These are phyloP conservation scores for Drosophila tsacasi DNA, from an alignment of 1,140 invertebrate genomes.

Conservation along the genomic window DNA sequence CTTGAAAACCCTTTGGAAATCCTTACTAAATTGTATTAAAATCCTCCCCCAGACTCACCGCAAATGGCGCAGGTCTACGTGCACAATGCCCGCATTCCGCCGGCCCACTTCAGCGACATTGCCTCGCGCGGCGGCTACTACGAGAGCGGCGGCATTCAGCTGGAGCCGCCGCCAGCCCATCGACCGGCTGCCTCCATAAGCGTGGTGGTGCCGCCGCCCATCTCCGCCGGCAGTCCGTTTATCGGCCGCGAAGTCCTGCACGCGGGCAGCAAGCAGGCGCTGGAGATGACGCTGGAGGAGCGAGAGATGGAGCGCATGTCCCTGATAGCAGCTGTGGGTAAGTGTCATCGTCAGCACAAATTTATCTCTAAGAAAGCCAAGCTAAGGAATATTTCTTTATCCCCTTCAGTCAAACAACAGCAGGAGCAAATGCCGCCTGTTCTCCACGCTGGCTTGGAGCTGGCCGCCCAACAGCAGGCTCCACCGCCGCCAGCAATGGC, in stretches of 20 bases:
- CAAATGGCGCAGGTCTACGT: constrained; percentile 90
- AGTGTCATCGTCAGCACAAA: neutral
- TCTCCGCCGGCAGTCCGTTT: constrained; percentile 86
- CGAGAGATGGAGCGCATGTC: constrained; percentile 71
- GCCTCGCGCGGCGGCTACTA: constrained; percentile 75
- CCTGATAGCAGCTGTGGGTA: constrained; percentile 66
- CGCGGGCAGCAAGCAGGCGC: constrained; percentile 66
- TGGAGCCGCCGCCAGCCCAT: constrained; percentile 89
- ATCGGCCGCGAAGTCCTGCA: constrained; percentile 82
- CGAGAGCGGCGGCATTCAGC: constrained; percentile 57
- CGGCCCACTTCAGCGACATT: constrained; percentile 79
- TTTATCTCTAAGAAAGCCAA: neutral
- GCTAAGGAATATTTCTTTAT: neutral
- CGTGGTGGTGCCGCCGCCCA: constrained; percentile 83
- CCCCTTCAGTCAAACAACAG: constrained; percentile 58
- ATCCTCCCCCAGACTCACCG: constrained; percentile 87
- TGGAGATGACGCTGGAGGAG: constrained; percentile 78
- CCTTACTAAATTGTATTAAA: neutral
- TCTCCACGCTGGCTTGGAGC: constrained; percentile 62
- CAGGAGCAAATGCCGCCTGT: constrained; percentile 51
- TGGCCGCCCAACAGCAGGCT: constrained; percentile 70
- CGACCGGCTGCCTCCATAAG: constrained; percentile 85
- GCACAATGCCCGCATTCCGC: constrained; percentile 86
- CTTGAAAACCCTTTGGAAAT: neutral
- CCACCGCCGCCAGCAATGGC: constrained; percentile 91